These are phyloP conservation scores for Speoplatyrhinus poulsoni DNA, from an alignment of 2,113 vertebrate genomes.

Conservation along the genomic window DNA sequence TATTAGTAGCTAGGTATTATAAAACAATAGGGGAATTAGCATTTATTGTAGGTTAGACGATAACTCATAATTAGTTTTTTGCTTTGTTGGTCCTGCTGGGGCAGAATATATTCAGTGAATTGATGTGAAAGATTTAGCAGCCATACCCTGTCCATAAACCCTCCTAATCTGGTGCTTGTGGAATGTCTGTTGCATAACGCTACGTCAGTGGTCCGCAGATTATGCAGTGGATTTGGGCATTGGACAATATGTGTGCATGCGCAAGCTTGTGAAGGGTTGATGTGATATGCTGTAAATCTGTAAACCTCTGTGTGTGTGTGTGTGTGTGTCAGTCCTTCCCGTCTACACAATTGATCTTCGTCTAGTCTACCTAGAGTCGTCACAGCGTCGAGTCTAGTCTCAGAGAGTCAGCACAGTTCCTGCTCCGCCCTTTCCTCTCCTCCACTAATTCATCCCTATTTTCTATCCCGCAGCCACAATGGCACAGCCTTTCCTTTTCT, in stretches of 20 bases:
- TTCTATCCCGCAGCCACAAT: background rate
- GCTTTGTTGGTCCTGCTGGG: too few relatives aligned
- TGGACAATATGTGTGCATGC: constrained; percentile 25
- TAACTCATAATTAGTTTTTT: background rate
- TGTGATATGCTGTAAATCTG: too few relatives aligned
- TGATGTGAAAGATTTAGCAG: constrained; percentile 48
- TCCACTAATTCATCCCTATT: background rate
- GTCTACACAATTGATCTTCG: constrained; percentile 13
- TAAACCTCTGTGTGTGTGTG: constrained; percentile 23
- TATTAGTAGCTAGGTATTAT: too few relatives aligned
- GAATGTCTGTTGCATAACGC: constrained; percentile 61
- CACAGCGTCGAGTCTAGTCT: too few relatives aligned
- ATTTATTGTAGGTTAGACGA: background rate
- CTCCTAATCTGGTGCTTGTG: constrained; percentile 60
- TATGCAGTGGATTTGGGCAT: constrained; percentile 46
- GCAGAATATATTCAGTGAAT: background rate
- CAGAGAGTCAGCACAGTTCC: too few relatives aligned
- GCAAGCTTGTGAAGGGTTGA: constrained; percentile 1
- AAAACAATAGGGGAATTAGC: too few relatives aligned
- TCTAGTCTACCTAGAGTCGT: too few relatives aligned
- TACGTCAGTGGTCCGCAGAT: constrained; percentile 27
- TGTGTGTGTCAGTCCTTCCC: constrained; percentile 22
- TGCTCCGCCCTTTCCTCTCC: background rate
- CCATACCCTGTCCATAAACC: constrained; percentile 13
- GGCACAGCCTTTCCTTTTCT: background rate